Evolutionary conservation across 2,888 invertebrate genomes (phyloP).

Genomic region (Lithodes maja): DNA sequence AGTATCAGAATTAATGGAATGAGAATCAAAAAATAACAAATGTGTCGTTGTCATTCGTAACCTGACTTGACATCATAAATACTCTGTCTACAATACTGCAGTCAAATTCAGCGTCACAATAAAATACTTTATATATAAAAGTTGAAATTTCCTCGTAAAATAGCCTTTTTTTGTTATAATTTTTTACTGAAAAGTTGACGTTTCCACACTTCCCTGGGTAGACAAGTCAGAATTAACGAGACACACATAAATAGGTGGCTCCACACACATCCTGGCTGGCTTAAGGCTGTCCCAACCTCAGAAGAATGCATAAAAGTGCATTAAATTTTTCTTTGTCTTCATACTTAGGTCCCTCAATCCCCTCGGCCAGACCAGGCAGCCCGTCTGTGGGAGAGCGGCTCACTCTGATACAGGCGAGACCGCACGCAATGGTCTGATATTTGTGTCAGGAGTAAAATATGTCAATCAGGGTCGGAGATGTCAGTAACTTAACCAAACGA

Average conservation of each 20-base stretch:
- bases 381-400: not conserved
- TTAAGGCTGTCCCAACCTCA: constrained; percentile 68
- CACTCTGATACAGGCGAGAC: not conserved
- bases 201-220: constrained; percentile 25
- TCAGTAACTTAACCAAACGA: no score
- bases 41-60: constrained; percentile 48
- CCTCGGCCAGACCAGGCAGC: constrained; percentile 32
- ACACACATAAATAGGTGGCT: constrained; percentile 65
- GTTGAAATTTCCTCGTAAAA: no score
- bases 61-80: constrained; percentile 54
- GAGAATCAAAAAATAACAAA: constrained; percentile 41
- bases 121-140: no score
- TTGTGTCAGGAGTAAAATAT: no score
- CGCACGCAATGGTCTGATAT: not conserved
- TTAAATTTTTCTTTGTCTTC: constrained; percentile 59
- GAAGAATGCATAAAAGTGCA: constrained; percentile 68
- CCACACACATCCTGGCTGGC: constrained; percentile 65
- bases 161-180: no score
- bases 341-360: constrained; percentile 42
- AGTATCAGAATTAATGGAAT: constrained; percentile 41
- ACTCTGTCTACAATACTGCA: constrained; percentile 63
- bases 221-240: constrained; percentile 59
- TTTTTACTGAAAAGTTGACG: not conserved
- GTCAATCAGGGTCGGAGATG: no score
- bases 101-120: not conserved